Base-by-base conservation (phyloP, 2,113 vertebrate species). In the Tachycineta bicolor region DNA sequence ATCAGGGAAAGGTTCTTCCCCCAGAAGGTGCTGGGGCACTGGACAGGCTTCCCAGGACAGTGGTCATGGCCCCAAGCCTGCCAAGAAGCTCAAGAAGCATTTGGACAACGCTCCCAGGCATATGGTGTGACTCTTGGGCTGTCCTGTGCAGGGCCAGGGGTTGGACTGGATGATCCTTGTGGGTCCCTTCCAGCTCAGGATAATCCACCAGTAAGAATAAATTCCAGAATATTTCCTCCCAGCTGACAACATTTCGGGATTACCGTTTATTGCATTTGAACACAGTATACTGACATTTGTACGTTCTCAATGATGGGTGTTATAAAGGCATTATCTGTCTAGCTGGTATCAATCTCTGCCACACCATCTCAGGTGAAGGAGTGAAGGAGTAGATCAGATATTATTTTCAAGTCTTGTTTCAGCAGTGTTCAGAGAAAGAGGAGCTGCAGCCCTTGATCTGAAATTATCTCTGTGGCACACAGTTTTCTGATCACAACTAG, bases 81-180 rank as follows among this genome's bases (percentile, higher is more conserved):
- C 25, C 71, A 67, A 19, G 37, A 28, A 67, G 13, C 13, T 58
- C 52, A 6, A 25, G 25, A 11, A 86, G 21, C 1, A 0, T 50
- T 59, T 50, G 52, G 60, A 14, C 10, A 58, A 4, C 0, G 1
- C 25, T 43, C 8, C 16, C 29, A 59, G 34, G 29, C 14, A 43
- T 12, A 6, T 3, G 65, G 31, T 28, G 29, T 29, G 34, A 60
- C 46, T n/a, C 55, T 43, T 47, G 41, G 17, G 26, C 13, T 70
- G 28, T 8, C 23, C 49, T 41, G 19, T 65, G 12, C 60, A 43
- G 24, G 12, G 15, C 3, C 34, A 65, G 34, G 4, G 2, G 4
- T 7, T 23, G 24, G 15, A 20, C 43, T 49, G 29, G 31, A 10
- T 60, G 18, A 46, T 39, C 33, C 14, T 14, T 31, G 12, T 44